Conservation (phyloP, 1,140 invertebrate genomes). For the Drosophila santomea region DNA sequence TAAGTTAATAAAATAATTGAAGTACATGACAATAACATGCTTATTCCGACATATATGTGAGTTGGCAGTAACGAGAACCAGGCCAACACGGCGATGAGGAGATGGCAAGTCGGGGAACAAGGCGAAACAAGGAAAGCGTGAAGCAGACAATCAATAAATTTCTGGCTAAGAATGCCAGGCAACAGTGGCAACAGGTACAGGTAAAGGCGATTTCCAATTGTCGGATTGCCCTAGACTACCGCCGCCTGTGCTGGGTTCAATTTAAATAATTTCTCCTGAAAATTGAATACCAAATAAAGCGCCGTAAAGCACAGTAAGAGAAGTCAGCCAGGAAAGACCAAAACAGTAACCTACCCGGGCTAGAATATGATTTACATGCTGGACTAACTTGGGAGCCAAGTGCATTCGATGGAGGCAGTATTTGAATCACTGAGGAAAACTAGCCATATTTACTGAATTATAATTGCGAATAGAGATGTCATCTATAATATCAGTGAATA, state of each 20-base stretch:
- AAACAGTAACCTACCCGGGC: slow-evolving; percentile 33
- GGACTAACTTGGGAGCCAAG: slow-evolving; percentile 41
- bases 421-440: slow-evolving; percentile 9
- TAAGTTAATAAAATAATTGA: slow-evolving; percentile 76
- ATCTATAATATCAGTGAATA: too few species aligned
- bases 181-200: slow-evolving; percentile 73
- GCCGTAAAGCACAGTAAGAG: slow-evolving; percentile 58
- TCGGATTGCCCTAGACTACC: slow-evolving; percentile 48
- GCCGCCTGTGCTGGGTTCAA: slow-evolving; percentile 35
- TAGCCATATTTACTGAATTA: background rate
- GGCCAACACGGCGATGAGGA: slow-evolving; percentile 7
- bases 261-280: slow-evolving; percentile 60
- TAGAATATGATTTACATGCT: slow-evolving; percentile 77
- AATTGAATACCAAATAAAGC: slow-evolving; percentile 71
- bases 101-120: slow-evolving; percentile 23
- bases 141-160: slow-evolving; percentile 72
- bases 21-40: slow-evolving; percentile 58
- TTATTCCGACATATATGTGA: slow-evolving; percentile 45
- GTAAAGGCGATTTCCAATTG: slow-evolving; percentile 72
- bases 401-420: slow-evolving; percentile 17
- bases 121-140: slow-evolving; percentile 73
- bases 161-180: slow-evolving; percentile 31
- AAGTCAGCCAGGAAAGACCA: slow-evolving; percentile 13
- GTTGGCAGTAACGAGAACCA: slow-evolving; percentile 29
- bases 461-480: background rate